Evolutionary conservation across 1,140 invertebrate species (phyloP).

Genomic region (Apis cerana): DNA sequence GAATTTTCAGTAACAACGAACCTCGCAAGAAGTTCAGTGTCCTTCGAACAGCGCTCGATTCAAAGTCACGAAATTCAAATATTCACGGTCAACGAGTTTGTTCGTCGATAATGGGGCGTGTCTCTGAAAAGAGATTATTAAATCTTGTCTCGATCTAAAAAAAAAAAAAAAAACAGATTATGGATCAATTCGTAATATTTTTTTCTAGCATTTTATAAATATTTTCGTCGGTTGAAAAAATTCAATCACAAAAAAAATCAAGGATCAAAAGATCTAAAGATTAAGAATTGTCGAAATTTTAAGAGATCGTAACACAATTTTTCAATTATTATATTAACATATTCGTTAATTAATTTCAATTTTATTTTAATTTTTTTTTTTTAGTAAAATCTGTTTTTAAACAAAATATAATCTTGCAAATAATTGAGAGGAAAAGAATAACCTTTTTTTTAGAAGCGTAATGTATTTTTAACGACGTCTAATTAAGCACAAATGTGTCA

Average conservation of each 20-base stretch:
- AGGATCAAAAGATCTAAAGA: not conserved
- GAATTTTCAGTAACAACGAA: not conserved
- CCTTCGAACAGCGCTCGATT: not conserved
- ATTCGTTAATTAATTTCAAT: not conserved
- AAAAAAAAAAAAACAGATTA: not conserved
- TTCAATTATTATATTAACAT: not conserved
- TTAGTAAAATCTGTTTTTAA: not conserved
- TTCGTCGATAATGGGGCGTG: not conserved
- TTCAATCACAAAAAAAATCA: not conserved
- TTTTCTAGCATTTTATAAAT: not conserved
- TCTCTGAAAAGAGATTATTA: constrained; percentile 2
- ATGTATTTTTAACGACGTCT: not conserved
- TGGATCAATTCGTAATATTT: not conserved
- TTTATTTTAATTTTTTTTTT: not conserved
- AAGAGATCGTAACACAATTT: not conserved
- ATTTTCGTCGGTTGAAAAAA: no score
- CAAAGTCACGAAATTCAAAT: constrained; percentile 13
- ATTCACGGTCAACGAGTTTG: constrained; percentile 20
- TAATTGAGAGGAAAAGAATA: not conserved
- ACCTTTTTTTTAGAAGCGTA: not conserved
- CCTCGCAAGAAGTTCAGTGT: not conserved
- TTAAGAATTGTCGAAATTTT: not conserved
- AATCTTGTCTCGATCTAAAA: not conserved
- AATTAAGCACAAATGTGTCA: not conserved
- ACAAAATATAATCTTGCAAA: not conserved